Percentiles rank a stretch among this genome's conserved stretches.
phyloP scores from a whole-genome alignment of 2,113 vertebrate species.

The Tricholaema leucomelas region DNA sequence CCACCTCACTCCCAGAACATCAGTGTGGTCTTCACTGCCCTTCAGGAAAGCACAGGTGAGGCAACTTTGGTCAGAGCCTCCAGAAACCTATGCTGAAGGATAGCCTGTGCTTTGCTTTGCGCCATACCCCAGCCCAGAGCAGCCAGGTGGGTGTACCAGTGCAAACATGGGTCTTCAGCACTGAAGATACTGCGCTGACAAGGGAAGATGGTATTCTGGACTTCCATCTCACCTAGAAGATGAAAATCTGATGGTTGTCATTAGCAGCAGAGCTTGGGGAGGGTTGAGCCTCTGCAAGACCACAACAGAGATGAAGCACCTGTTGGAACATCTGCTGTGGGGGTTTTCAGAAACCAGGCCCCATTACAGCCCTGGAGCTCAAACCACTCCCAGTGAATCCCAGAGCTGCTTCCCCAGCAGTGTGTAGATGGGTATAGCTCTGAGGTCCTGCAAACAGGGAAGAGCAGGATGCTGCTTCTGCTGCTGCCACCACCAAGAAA shows the following conservation, averaged over 20 bases:
- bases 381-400: not conserved
- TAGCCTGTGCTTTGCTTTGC: not conserved
- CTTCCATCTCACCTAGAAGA: not conserved
- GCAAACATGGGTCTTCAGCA: not conserved
- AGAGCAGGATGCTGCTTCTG: not conserved
- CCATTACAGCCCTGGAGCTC: not conserved
- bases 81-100: not conserved
- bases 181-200: fast-evolving
- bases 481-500: not conserved
- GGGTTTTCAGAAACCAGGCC: not conserved
- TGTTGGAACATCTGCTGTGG: fast-evolving
- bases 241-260: not conserved
- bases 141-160: not conserved
- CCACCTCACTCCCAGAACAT: not conserved
- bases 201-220: not conserved
- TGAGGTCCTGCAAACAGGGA: not conserved
- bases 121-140: not conserved
- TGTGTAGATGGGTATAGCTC: fast-evolving
- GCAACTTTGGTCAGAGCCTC: not conserved
- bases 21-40: not conserved
- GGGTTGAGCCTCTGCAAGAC: not conserved
- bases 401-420: not conserved
- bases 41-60: not conserved
- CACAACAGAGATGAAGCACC: not conserved
- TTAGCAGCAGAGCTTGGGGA: not conserved